Evolutionary conservation across 2,113 vertebrate genomes (phyloP), one percentile per base, ranked within the genome.

Genomic region (Glaucomys volans): DNA sequence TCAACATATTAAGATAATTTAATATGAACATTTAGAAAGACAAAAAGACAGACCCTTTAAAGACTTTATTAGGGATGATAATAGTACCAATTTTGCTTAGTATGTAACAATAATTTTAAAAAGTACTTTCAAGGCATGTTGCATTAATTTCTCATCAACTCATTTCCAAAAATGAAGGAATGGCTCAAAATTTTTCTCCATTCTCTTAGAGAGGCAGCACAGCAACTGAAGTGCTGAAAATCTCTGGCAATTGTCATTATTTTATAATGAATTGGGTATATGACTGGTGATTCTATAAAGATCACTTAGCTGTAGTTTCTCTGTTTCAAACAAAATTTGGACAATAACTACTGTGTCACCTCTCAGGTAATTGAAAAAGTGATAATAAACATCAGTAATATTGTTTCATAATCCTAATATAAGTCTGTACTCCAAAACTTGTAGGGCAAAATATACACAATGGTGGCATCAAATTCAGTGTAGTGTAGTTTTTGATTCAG

Each of bases 1-100:
- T 86, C 8, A 93, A 28, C 18, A 18, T 57, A 85, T 92, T 90
- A 76, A 95, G 85, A 95, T 67, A 88, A 92, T 72, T 91, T 94
- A 62, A 77, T 22, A 32, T 75, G 7, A 74, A 94, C 77, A 3
- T 82, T 11, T 83, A 83, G 24, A 92, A 94, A 91, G n/a, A 35
- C 54, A 22, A 66, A 92, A 75, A 12, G 13, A 16, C 18, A 69
- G 9, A 77, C 20, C 69, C 26, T 87, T 90, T 24, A 42, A 67
- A 94, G 30, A 75, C 13, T 47, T 88, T 90, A 84, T 81, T 81
- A 80, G 1, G 4, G 4, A 9, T 69, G 14, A 84, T 42, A 57
- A 44, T 42, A 85, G 28, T n/a, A 69, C 40, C 75, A 30, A 50
- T 92, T 87, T 94, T 92, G 4, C 50, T 86, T 79, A 44, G 26